Evolutionary conservation across 2,113 vertebrate species (phyloP).

Genomic region (Alethe castanea): DNA sequence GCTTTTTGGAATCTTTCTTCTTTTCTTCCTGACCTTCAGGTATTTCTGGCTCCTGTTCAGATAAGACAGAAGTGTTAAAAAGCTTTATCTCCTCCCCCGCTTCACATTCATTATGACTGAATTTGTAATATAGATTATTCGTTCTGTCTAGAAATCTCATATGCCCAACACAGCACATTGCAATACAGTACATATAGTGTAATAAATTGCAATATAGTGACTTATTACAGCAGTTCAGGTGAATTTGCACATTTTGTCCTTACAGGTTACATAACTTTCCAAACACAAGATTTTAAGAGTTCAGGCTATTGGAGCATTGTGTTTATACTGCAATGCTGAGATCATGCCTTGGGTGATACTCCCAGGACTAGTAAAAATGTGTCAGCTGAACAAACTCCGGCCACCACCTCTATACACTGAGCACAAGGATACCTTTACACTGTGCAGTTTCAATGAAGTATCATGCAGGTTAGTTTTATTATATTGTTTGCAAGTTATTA

Average conservation of each 20-base stretch:
- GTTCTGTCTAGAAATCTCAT: not conserved
- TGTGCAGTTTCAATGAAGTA: not conserved
- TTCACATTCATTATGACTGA: not conserved
- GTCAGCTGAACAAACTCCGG: not conserved
- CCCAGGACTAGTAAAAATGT: not conserved
- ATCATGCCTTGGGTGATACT: not conserved
- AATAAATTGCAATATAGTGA: not conserved
- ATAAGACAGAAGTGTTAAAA: not conserved
- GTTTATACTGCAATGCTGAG: not conserved
- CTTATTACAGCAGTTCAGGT: not conserved
- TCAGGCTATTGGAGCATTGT: not conserved
- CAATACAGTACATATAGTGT: no score
- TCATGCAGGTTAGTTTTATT: not conserved
- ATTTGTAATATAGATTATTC: not conserved
- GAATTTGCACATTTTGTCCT: not conserved
- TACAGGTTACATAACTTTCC: not conserved
- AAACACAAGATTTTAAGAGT: not conserved
- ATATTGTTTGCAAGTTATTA: not conserved
- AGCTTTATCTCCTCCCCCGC: not conserved
- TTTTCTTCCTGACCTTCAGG: constrained; percentile 82
- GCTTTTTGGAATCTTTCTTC: constrained; percentile 91
- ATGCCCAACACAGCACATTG: not conserved
- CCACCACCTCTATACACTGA: not conserved
- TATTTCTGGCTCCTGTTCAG: constrained; percentile 79
- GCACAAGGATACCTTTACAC: not conserved